These are phyloP conservation scores for Geotria australis DNA, from an alignment of 2,797 vertebrate genomes.

Conservation along the genomic window DNA sequence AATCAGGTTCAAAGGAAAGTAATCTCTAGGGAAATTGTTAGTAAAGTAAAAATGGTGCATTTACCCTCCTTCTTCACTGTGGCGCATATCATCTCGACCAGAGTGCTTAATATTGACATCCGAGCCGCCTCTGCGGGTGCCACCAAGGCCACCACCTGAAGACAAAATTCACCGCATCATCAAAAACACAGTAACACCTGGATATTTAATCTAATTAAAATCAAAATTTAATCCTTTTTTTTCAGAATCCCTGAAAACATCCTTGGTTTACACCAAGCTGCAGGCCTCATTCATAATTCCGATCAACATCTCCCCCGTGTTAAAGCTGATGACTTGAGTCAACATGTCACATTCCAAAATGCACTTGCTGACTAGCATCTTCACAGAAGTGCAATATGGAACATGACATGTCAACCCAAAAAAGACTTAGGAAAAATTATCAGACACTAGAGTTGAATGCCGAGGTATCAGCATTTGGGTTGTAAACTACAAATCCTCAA, in stretches of 20 bases:
- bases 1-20: too few species aligned
- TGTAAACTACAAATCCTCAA: too few species aligned
- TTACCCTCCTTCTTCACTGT: conserved; percentile 24
- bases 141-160: conserved; percentile 22
- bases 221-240: background rate
- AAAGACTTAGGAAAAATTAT: too few species aligned
- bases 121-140: conserved; percentile 39
- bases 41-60: too few species aligned
- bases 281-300: too few species aligned
- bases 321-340: background rate
- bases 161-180: background rate
- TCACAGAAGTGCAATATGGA: background rate
- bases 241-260: too few species aligned
- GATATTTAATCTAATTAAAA: too few species aligned
- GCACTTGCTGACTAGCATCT: background rate
- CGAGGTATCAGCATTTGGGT: too few species aligned
- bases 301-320: too few species aligned
- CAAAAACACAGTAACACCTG: background rate
- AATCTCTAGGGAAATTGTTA: too few species aligned
- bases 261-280: too few species aligned
- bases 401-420: background rate
- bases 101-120: conserved; percentile 79
- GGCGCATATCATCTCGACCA: conserved; percentile 39
- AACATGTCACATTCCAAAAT: background rate
- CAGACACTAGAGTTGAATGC: too few species aligned